Evolutionary conservation across 2,888 invertebrate genomes (phyloP), one percentile per base, ranked within the genome.

Genomic region (Phyto melanocephala): DNA sequence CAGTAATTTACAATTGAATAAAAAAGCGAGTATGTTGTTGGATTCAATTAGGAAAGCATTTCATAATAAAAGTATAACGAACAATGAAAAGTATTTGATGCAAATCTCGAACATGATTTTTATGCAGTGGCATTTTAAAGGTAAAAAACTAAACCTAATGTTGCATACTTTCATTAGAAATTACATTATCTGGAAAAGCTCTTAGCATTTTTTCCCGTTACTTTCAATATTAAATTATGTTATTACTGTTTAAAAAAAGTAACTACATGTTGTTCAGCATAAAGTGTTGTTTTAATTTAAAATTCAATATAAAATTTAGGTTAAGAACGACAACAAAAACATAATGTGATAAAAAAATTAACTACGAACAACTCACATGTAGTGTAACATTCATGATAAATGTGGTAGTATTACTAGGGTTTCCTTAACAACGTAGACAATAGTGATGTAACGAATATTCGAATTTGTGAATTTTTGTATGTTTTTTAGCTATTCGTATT

Each of bases 351-450:
- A 67, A 76, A 20, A 28, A 22, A 52, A 37, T 13, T 20, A 72
- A 17, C 35, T 7, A 47, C 52, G 8, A 47, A 45, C 24, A 40
- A 63, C 20, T 6, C 22, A 35, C 35, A 35, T 28, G 6, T 28
- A 33, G 33, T 40, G 3, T 54, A 5, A 63, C 0, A 67, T 22
- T 68, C 22, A 60, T 47, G 37, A 6, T 58, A 35, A 37, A 22
- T 2, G 58, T 58, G 22, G 6, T 28, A 28, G 28, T 70, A 75
- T 17, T 81, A 56, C 74, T 82, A 82, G 63, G 79, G 79, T 54
- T 82, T 75, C 81, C 37, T 62, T 63, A 24, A 3, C 67, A 72
- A 81, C 56, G 72, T 77, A 67, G 47, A 10, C 15, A 33, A 15
- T 8, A n/a, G n/a, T 17, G 0, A 28, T 28, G 10, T 28, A 28